Evolutionary conservation across 2,888 invertebrate species (phyloP), one percentile per base, ranked within the genome.

Genomic region (Stratiomys singularior): DNA sequence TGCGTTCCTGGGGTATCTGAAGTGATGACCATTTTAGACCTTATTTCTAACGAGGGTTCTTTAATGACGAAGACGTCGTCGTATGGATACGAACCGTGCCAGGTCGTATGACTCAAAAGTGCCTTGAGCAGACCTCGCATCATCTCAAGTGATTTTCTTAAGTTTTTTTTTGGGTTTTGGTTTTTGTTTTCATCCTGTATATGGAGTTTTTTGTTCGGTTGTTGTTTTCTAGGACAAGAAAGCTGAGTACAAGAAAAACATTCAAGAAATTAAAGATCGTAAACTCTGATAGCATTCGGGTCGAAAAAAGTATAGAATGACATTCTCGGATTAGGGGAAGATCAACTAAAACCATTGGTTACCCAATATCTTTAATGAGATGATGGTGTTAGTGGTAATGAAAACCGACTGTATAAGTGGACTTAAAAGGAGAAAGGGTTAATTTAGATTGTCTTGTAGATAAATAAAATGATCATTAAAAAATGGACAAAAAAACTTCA

Each of bases 301-400:
- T 4, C 15, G 3, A 52, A 52, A 52, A 52, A 52, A 52, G 52
- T 52, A 52, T 52, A 52, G 18, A 52, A 52, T 52, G 52, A 52
- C 52, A 52, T 52, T 52, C 37, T 52, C 18, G 52, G 52, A 52
- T 18, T 52, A 52, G 52, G 18, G 52, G 18, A 52, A 52, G 52
- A 52, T n/a, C 15, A 18, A 52, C 3, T 15, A 52, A 18, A 52
- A 18, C 52, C 52, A 18, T 52, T 52, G 52, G 52, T 52, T 52
- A 52, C 52, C 52, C 52, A 52, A 52, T 44, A 52, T 52, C 15
- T 52, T 52, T 52, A 52, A 52, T 52, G 52, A 18, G 52, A 13
- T 52, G 52, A 52, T 52, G 52, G 52, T 52, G 52, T 52, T 52
- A 52, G n/a, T 13, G 52, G 52, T 52, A 52, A 52, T 52, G 52